Conservation (phyloP, 2,113 vertebrate species). For the Etheostoma cragini region DNA sequence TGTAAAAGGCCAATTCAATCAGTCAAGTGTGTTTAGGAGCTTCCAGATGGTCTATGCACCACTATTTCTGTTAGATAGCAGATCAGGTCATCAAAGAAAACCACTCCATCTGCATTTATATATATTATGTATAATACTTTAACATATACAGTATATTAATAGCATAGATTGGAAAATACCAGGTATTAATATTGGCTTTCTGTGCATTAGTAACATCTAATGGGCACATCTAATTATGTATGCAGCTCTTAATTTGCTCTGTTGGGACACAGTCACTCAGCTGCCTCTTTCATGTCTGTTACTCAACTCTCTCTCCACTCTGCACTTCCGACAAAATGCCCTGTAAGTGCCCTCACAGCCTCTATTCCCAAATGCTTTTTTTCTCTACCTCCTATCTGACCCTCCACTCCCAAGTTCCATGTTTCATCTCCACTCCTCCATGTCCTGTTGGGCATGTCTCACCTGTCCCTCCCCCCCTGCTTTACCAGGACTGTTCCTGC, state of each 20-base stretch:
- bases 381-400: constrained; percentile 17
- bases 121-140: background rate
- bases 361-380: constrained; percentile 33
- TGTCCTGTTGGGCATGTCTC: constrained; percentile 65
- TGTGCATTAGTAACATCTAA: constrained; percentile 3
- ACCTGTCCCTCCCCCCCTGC: constrained; percentile 69
- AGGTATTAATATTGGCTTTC: too few species aligned
- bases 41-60: background rate
- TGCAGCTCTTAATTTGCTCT: constrained; percentile 46
- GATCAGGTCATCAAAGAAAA: too few species aligned
- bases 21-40: background rate
- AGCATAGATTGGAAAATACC: too few species aligned
- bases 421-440: constrained; percentile 18
- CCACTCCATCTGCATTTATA: background rate
- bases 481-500: constrained; percentile 94
- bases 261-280: constrained; percentile 30
- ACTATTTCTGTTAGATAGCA: background rate
- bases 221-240: constrained; percentile 24
- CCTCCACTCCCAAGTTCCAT: constrained; percentile 14
- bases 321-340: constrained; percentile 40
- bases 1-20: background rate
- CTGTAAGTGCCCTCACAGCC: constrained; percentile 21
- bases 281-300: constrained; percentile 32
- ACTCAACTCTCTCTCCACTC: constrained; percentile 32
- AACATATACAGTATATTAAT: too few species aligned